Base-by-base conservation (phyloP, 37 sponge, comb jelly and placozoan genomes). In the Ephydatia muelleri region DNA sequence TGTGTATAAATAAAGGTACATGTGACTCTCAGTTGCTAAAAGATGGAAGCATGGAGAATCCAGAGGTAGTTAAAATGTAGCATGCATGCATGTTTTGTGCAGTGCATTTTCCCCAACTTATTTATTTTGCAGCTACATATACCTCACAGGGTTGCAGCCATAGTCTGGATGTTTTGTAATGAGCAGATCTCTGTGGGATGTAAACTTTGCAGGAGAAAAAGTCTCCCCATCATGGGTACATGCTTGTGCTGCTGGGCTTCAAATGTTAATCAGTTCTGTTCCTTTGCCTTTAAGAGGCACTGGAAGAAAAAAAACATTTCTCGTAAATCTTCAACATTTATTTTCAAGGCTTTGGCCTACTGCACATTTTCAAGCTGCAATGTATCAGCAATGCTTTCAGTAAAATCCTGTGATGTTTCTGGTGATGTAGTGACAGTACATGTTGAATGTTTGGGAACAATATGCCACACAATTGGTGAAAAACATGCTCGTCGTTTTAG, bases 191-290 rank as follows among this genome's bases (percentile, higher is more conserved):
- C 6, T 43, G 43, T 43, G 43, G 43, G 43, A 43, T 43, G 43
- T 43, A 9, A 43, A 43, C 43, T 43, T 43, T 43, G 43, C 43
- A 43, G 43, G 43, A 25, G 31, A 30, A 36, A 23, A 30, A 75
- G n/a, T 36, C 32, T 75, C 31, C 25, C n/a, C 37, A 36, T 36
- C 25, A 75, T 75, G 33, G 76, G 32, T 37, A 75, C 25, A 75
- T 35, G 28, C 35, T 31, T 36, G 31, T 25, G 36, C 37, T 31
- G 35, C 31, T n/a, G 76, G 25, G 35, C 25, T 75, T 25, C 31
- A 35, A 75, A 75, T 33, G 34, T 23, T 31, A 75, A 75, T 75
- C 76, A 33, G n/a, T 75, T 36, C 32, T 75, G 76, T 37, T 75
- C 37, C 76, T 75, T 35, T 75, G 33, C 76, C 33, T 75, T 75